Evolutionary conservation across 1,140 invertebrate genomes (phyloP).

Genomic region (Teleogryllus occipitalis): DNA sequence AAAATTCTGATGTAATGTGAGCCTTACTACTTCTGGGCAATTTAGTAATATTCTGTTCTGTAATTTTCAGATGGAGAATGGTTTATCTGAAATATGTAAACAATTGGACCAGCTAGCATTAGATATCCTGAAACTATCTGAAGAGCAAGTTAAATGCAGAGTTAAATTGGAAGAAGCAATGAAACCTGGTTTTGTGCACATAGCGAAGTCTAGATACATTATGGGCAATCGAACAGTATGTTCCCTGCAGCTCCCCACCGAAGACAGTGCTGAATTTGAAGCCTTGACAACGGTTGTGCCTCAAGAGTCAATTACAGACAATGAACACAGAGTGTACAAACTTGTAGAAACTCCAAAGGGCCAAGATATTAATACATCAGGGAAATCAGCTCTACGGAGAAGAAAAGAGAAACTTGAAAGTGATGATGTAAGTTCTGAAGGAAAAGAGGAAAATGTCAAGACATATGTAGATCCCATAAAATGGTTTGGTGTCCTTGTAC

Average conservation of each 20-base stretch:
- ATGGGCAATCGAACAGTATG: conserved; percentile 59
- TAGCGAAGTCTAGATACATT: conserved; percentile 65
- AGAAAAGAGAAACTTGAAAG: conserved; percentile 8
- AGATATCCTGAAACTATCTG: conserved; percentile 53
- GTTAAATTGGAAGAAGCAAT: conserved; percentile 54
- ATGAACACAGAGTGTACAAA: neutral
- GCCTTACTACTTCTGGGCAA: neutral
- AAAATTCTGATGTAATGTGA: too few species aligned
- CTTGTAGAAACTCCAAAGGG: neutral
- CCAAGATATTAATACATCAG: neutral
- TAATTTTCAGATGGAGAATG: neutral
- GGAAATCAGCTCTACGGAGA: too few species aligned
- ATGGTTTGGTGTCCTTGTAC: conserved; percentile 68
- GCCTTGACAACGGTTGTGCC: conserved; percentile 33
- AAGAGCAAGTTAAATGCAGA: conserved; percentile 54
- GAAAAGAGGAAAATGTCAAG: conserved; percentile 25
- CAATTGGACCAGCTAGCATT: conserved; percentile 51
- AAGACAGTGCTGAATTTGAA: conserved; percentile 47
- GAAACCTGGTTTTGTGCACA: conserved; percentile 48
- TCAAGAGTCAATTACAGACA: neutral
- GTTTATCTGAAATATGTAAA: conserved; percentile 14
- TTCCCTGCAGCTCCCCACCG: conserved; percentile 51
- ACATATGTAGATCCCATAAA: conserved; percentile 49
- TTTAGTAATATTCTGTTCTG: neutral
- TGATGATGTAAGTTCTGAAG: conserved; percentile 11